Conservation (phyloP, 2,888 invertebrate species). For the Lasius fuliginosus region DNA sequence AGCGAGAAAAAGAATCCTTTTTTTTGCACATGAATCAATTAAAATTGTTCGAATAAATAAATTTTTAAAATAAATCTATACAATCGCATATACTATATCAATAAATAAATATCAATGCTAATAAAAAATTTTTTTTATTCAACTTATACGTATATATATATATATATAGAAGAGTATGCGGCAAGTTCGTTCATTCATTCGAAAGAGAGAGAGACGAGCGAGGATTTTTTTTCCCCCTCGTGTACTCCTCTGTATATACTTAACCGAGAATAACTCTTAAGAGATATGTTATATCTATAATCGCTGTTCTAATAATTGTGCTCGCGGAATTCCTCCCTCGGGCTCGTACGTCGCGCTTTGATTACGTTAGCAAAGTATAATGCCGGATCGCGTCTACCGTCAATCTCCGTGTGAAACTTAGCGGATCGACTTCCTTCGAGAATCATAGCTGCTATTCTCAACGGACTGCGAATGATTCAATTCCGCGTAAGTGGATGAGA, state of each 20-base stretch:
- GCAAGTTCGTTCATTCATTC: not conserved
- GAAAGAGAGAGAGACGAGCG: not conserved
- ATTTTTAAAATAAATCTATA: not conserved
- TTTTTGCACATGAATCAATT: not conserved
- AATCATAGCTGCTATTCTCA: constrained; percentile 60
- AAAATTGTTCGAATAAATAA: not conserved
- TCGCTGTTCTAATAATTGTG: constrained; percentile 24
- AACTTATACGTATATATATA: too few relatives aligned
- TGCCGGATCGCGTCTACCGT: constrained; percentile 38
- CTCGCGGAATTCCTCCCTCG: not conserved
- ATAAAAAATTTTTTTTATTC: not conserved
- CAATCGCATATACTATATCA: not conserved
- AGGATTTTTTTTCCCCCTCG: not conserved
- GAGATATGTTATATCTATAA: constrained; percentile 36
- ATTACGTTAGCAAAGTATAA: constrained; percentile 34
- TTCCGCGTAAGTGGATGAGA: constrained; percentile 64
- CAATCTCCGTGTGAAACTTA: constrained; percentile 65
- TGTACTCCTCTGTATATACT: not conserved
- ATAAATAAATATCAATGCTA: not conserved
- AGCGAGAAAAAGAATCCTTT: not conserved
- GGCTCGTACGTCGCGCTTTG: constrained; percentile 29
- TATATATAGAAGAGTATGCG: not conserved
- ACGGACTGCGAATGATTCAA: constrained; percentile 57
- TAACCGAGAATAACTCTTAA: constrained; percentile 18
- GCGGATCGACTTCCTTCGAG: constrained; percentile 71